Conservation (phyloP, 2,888 invertebrate species). For the Trichogramma dendrolimi region DNA sequence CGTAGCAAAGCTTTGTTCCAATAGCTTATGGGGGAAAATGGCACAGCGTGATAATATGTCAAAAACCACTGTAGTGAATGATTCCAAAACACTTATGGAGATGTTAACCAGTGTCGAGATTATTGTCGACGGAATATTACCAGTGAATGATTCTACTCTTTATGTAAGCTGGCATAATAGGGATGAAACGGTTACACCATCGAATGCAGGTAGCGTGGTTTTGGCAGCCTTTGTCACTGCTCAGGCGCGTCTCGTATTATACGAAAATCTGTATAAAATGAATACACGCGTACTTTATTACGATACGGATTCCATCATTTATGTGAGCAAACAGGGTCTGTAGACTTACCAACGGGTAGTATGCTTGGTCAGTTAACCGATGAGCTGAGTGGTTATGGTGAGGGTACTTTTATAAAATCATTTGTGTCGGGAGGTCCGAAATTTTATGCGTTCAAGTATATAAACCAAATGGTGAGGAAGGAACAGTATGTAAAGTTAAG, state of each 20-base stretch:
- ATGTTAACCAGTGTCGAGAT: neutral
- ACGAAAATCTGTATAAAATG: too few species aligned
- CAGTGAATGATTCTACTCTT: slow-evolving; percentile 4
- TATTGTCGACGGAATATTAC: neutral
- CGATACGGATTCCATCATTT: too few species aligned
- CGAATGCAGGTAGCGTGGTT: slow-evolving; percentile 4
- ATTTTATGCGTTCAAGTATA: slow-evolving; percentile 14
- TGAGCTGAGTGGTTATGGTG: slow-evolving; percentile 7
- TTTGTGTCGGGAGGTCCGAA: slow-evolving; percentile 18
- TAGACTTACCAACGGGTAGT: neutral
- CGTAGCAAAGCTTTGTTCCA: slow-evolving; percentile 11
- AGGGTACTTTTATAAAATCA: slow-evolving; percentile 8
- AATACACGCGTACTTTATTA: too few species aligned
- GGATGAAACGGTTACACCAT: neutral
- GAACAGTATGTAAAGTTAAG: slow-evolving; percentile 16
- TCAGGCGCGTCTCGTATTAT: too few species aligned
- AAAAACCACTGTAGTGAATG: slow-evolving; percentile 1
- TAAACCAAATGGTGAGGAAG: slow-evolving; percentile 1
- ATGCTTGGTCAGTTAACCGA: slow-evolving; percentile 15
- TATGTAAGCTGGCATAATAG: slow-evolving; percentile 10
- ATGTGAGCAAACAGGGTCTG: too few species aligned
- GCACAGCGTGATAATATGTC: slow-evolving; percentile 17
- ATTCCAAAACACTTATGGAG: neutral
- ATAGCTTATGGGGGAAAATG: slow-evolving; percentile 23
- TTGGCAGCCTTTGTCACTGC: slow-evolving; percentile 16